Evolutionary conservation across 1,140 invertebrate species (phyloP).

Genomic region (Whitmania pigra): DNA sequence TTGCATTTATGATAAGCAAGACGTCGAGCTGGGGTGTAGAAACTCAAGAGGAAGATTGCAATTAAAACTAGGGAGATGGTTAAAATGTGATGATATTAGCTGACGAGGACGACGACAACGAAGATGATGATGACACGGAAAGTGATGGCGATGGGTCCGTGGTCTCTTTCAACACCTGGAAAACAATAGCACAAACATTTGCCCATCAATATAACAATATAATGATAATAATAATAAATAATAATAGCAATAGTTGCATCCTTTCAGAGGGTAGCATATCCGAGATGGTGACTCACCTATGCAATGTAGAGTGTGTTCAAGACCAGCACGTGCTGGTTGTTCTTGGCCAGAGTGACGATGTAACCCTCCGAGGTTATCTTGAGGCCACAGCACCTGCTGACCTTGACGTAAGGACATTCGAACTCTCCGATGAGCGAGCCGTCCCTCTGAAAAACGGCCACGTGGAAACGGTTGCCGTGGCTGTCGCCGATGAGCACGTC

Average conservation of each 20-base stretch:
- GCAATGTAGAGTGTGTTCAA: constrained; percentile 62
- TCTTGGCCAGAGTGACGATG: constrained; percentile 90
- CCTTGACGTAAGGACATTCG: constrained; percentile 90
- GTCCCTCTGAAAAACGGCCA: constrained; percentile 74
- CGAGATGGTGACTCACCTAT: background rate
- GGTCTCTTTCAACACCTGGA: too few relatives aligned
- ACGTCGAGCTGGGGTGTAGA: too few relatives aligned
- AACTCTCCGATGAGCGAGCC: constrained; percentile 78
- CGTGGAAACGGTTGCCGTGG: constrained; percentile 91
- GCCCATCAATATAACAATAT: too few relatives aligned
- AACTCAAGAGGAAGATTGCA: too few relatives aligned
- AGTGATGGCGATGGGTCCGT: constrained; percentile 16
- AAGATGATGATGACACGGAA: constrained; percentile 32
- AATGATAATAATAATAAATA: too few relatives aligned
- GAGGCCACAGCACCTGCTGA: constrained; percentile 87
- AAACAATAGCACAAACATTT: too few relatives aligned
- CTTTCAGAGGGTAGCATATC: too few relatives aligned
- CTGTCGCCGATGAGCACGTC: constrained; percentile 91
- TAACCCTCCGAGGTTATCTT: constrained; percentile 92
- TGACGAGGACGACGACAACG: too few relatives aligned
- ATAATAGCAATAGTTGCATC: too few relatives aligned
- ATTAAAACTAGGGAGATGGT: too few relatives aligned
- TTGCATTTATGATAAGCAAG: too few relatives aligned
- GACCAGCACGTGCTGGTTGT: constrained; percentile 92
- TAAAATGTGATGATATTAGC: too few relatives aligned